Evolutionary conservation across 2,113 vertebrate genomes (phyloP).

Genomic region (Hepsetus odoe): DNA sequence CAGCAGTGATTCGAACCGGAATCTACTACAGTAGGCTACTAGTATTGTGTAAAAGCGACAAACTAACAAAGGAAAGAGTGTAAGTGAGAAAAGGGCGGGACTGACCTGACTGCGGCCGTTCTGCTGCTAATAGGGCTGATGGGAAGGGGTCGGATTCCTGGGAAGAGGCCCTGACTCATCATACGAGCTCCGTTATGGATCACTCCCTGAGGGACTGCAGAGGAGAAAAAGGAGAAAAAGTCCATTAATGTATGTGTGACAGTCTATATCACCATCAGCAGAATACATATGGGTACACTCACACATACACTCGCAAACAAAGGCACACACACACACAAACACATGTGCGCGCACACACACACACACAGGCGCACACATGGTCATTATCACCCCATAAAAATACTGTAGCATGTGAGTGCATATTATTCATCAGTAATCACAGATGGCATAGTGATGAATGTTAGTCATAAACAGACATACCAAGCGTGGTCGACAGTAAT

Average conservation of each 20-base stretch:
- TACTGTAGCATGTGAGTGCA: constrained; percentile 17
- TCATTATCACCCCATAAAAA: constrained; percentile 19
- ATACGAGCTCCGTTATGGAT: constrained; percentile 96
- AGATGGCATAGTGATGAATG: constrained; percentile 40
- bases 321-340: too few species aligned
- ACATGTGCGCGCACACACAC: constrained; percentile 26
- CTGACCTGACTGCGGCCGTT: constrained; percentile 89
- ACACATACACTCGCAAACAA: too few species aligned
- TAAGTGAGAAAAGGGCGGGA: constrained; percentile 26
- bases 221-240: constrained; percentile 51
- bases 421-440: constrained; percentile 39
- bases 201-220: constrained; percentile 90
- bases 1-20: too few species aligned
- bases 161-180: constrained; percentile 92
- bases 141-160: constrained; percentile 91
- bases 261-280: constrained; percentile 1
- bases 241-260: neutral
- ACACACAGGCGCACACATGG: constrained; percentile 20
- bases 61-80: neutral
- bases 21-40: too few species aligned
- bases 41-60: neutral
- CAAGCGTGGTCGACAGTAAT: constrained; percentile 19
- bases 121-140: constrained; percentile 91
- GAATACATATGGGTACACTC: too few species aligned
- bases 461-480: constrained; percentile 38